phyloP scores from a whole-genome alignment of 2,797 vertebrate species.

The Rhynchotus rufescens region DNA sequence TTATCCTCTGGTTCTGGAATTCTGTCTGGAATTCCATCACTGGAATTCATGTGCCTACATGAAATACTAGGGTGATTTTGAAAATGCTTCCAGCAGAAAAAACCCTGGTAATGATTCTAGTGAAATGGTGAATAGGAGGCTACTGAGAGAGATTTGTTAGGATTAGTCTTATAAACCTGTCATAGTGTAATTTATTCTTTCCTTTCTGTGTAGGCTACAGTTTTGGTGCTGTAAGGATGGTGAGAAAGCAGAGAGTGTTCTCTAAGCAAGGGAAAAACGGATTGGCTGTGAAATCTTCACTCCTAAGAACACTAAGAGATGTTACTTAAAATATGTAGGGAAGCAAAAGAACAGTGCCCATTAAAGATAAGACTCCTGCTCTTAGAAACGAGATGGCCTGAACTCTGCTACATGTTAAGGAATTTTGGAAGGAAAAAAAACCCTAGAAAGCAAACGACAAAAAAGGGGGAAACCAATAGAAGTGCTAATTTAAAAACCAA shows the following conservation, averaged over 20 bases:
- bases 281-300: slow-evolving; percentile 23
- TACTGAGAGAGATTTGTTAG: slow-evolving; percentile 45
- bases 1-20: background rate
- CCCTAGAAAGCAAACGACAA: background rate
- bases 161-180: slow-evolving; percentile 66
- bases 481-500: background rate
- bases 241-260: slow-evolving; percentile 18
- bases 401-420: slow-evolving; percentile 6
- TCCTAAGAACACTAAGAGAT: background rate
- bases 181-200: slow-evolving; percentile 40
- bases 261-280: background rate
- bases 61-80: background rate
- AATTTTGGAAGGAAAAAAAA: background rate
- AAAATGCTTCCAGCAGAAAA: slow-evolving; percentile 33
- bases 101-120: background rate
- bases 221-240: slow-evolving; percentile 24
- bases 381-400: slow-evolving; percentile 46
- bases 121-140: slow-evolving; percentile 1
- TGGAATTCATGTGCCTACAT: background rate
- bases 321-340: slow-evolving; percentile 30
- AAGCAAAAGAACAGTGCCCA: slow-evolving; percentile 22
- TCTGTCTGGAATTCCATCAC: background rate
- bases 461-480: background rate
- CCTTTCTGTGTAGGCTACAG: slow-evolving; percentile 2
- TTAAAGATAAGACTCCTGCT: slow-evolving; percentile 3